These are phyloP conservation scores for Elaeidobius kamerunicus DNA, from an alignment of 2,888 invertebrate genomes.

Conservation along the genomic window DNA sequence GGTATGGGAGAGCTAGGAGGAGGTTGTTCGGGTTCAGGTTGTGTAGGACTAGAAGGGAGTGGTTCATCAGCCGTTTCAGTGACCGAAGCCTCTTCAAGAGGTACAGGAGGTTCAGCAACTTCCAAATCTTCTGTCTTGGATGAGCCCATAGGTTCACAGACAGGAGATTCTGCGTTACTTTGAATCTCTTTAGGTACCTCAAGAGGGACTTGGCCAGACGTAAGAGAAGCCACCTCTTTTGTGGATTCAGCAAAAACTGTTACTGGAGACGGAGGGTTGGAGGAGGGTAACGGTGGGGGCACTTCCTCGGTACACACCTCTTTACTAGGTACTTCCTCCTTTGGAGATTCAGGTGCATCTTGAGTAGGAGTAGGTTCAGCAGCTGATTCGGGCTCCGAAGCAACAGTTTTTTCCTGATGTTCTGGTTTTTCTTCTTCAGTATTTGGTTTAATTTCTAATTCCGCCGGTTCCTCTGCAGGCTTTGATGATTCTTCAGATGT, in stretches of 20 bases:
- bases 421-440: slow-evolving; percentile 24
- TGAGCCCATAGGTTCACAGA: slow-evolving; percentile 1
- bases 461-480: slow-evolving; percentile 31
- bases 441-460: slow-evolving; percentile 9
- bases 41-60: slow-evolving; percentile 5
- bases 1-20: neutral
- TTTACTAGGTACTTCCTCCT: slow-evolving; percentile 42
- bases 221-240: slow-evolving; percentile 52
- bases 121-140: slow-evolving; percentile 12
- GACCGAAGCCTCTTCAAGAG: slow-evolving; percentile 17
- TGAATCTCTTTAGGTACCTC: slow-evolving; percentile 18
- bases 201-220: slow-evolving; percentile 26
- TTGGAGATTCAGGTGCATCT: slow-evolving; percentile 35
- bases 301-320: slow-evolving; percentile 64
- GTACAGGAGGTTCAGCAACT: slow-evolving; percentile 14
- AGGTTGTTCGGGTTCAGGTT: slow-evolving; percentile 5
- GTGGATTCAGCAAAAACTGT: slow-evolving; percentile 70
- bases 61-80: slow-evolving; percentile 20
- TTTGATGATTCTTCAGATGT: slow-evolving; percentile 40
- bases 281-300: slow-evolving; percentile 71
- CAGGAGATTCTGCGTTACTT: slow-evolving; percentile 12
- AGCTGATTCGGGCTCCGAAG: slow-evolving; percentile 34
- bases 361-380: slow-evolving; percentile 33
- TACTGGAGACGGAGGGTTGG: slow-evolving; percentile 73
- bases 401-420: slow-evolving; percentile 30